These are phyloP conservation scores for Drosophila stalkeri DNA, from an alignment of 2,888 invertebrate species.

Conservation along the genomic window DNA sequence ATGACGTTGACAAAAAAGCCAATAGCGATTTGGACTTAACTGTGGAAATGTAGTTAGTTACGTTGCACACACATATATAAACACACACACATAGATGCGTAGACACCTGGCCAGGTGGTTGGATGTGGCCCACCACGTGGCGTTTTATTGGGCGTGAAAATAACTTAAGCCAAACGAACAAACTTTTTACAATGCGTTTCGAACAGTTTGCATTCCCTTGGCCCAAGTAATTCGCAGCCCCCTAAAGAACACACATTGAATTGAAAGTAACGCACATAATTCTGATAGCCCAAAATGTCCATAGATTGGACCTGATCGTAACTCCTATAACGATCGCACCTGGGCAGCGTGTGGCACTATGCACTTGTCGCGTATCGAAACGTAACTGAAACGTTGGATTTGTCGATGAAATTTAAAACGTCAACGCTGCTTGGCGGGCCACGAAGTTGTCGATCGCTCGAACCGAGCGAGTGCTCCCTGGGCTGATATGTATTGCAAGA, in stretches of 20 bases:
- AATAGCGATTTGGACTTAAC: constrained; percentile 4
- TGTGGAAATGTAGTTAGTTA: constrained; percentile 20
- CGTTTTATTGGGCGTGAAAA: constrained; percentile 82
- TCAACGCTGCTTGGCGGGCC: constrained; percentile 61
- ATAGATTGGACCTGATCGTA: background rate
- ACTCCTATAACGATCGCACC: constrained; percentile 30
- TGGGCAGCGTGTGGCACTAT: constrained; percentile 63
- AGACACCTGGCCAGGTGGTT: background rate
- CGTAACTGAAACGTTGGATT: constrained; percentile 82
- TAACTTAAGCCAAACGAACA: constrained; percentile 86
- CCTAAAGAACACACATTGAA: constrained; percentile 18
- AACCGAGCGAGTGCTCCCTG: constrained; percentile 24
- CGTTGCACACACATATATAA: constrained; percentile 1
- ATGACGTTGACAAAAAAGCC: constrained; percentile 59
- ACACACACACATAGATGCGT: background rate
- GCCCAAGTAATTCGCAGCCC: constrained; percentile 85
- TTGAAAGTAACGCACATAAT: background rate
- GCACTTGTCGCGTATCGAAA: constrained; percentile 84
- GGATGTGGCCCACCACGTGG: constrained; percentile 62
- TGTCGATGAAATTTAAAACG: constrained; percentile 83
- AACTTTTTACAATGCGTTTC: constrained; percentile 78
- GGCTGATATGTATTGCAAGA: constrained; percentile 64
- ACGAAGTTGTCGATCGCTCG: constrained; percentile 60
- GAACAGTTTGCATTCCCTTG: constrained; percentile 85
- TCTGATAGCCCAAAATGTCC: background rate